phyloP scores from a whole-genome alignment of 1,140 invertebrate species.

The Campodea augens region DNA sequence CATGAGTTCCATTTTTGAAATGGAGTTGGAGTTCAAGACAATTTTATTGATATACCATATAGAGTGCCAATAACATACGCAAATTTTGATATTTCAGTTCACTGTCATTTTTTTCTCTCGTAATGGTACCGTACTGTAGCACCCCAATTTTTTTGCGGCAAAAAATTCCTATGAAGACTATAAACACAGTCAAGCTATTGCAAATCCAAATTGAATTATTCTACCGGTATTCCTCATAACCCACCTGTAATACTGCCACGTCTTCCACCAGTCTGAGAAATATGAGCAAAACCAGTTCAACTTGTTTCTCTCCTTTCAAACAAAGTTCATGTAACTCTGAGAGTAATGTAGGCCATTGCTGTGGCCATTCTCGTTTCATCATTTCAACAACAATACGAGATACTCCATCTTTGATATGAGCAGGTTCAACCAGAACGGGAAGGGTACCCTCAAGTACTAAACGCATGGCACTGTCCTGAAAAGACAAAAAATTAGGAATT shows the following conservation, averaged over 20 bases:
- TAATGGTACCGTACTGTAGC: no score
- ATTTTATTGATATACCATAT: no score
- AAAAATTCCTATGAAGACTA: no score
- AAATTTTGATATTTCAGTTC: no score
- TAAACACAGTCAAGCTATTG: no score
- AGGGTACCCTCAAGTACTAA: conserved; percentile 43
- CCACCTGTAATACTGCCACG: conserved; percentile 58
- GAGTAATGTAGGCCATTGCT: conserved; percentile 74
- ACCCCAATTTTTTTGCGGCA: no score
- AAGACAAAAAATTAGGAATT: conserved; percentile 9
- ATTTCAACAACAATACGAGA: conserved; percentile 80
- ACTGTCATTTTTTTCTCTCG: no score
- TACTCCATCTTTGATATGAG: conserved; percentile 66
- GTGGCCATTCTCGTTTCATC: conserved; percentile 88
- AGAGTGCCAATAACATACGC: no score
- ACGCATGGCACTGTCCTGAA: conserved; percentile 61
- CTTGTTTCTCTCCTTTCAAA: conserved; percentile 57
- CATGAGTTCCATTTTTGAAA: no score
- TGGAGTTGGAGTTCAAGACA: no score
- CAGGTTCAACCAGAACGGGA: conserved; percentile 29
- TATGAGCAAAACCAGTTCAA: conserved; percentile 66
- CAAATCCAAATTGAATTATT: background rate
- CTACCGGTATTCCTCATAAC: conserved; percentile 5
- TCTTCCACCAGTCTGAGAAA: conserved; percentile 76
- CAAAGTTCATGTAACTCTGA: conserved; percentile 56